Base-by-base conservation (phyloP, 2,888 invertebrate genomes). In the Eupithecia subfuscata region DNA sequence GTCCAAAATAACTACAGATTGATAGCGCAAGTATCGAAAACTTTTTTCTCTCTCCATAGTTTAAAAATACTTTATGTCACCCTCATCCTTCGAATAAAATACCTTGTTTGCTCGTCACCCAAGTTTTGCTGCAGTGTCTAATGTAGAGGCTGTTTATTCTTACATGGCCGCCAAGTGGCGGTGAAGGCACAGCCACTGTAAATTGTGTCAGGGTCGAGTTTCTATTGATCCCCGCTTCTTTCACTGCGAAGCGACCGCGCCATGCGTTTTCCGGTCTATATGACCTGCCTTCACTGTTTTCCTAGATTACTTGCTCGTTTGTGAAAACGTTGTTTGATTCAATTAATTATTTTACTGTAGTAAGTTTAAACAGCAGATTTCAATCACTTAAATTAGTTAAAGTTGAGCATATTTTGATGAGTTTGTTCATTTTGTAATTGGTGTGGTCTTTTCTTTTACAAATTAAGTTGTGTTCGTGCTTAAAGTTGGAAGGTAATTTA, bases 141-240 rank as follows among this genome's bases (percentile, higher is more conserved):
- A 88, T 87, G 82, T 86, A 86, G 87, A 89, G 87, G 89, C 86
- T 92, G 90, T 92, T 92, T 93, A 92, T 93, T 91, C 90, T 91
- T 87, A 87, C 82, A 85, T 85, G 86, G 84, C 88, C 87, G 86
- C 89, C 85, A 86, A 86, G 84, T 86, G 85, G 84, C 85, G 83
- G 84, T 83, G 83, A 87, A 89, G 88, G 87, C 88, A 90, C 88
- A 88, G 90, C 89, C 87, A 89, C 87, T 91, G 89, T 87, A 90
- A 94, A 93, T 88, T 89, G 91, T 94, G 94, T 94, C 94, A 94
- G 90, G 94, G 94, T 93, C 92, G 91, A 82, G 84, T 86, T 85
- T 84, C 88, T 94, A 94, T 94, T 90, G 94, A 94, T 92, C 92
- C 76, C 87, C 88, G 85, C 87, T 92, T 92, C 91, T 93, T 92